Conservation (phyloP, 2,797 vertebrate genomes). For the Sebastes matsubarae region DNA sequence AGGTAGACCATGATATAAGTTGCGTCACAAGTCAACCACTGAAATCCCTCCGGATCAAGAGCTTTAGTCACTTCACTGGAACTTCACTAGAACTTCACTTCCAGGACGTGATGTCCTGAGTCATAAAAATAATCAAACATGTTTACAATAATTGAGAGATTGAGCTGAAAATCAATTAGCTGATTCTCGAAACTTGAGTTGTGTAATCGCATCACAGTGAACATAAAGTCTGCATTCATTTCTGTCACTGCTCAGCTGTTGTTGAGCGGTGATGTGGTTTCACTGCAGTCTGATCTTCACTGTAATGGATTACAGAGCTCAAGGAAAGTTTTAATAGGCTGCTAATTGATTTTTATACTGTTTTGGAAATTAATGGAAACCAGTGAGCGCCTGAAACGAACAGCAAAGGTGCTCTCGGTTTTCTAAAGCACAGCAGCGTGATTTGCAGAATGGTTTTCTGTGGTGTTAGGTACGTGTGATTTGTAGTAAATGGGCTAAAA, state of each 20-base stretch:
- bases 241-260: not conserved
- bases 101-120: not conserved
- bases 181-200: slow-evolving; percentile 7
- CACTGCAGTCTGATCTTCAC: slow-evolving; percentile 13
- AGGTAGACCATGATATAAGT: not conserved
- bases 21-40: not conserved
- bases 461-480: not conserved
- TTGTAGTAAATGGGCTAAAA: not conserved
- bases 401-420: not conserved
- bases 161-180: slow-evolving; percentile 14
- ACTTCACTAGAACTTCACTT: not conserved
- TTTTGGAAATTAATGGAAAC: slow-evolving; percentile 28
- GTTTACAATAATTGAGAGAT: not conserved
- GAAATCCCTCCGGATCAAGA: not conserved
- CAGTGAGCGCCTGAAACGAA: not conserved
- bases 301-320: slow-evolving; percentile 25
- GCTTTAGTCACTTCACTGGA: not conserved
- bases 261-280: slow-evolving; percentile 13
- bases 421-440: not conserved
- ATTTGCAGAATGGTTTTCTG: not conserved
- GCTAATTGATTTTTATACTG: slow-evolving; percentile 50
- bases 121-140: not conserved
- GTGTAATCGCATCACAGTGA: slow-evolving; percentile 12
- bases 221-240: slow-evolving; percentile 14
- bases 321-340: slow-evolving; percentile 25